phyloP scores from a whole-genome alignment of 2,113 vertebrate genomes.

The Salvelinus sp. region DNA sequence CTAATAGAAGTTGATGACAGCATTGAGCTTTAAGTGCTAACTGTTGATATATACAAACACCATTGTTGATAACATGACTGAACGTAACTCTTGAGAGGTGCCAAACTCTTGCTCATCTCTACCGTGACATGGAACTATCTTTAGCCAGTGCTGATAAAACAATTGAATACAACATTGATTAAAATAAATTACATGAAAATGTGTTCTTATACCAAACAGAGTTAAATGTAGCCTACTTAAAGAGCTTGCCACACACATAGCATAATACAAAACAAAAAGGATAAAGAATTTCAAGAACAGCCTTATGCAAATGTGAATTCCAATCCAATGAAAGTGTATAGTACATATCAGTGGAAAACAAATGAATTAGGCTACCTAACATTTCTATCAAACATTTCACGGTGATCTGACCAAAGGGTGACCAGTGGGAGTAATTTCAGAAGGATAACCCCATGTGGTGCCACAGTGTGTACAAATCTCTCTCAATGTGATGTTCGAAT shows the following conservation, averaged over 20 bases:
- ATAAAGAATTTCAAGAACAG: background rate
- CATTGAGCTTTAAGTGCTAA: slow-evolving; percentile 57
- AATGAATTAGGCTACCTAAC: background rate
- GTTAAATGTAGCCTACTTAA: background rate
- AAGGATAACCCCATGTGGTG: background rate
- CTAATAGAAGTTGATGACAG: slow-evolving; percentile 64
- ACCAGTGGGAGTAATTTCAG: background rate
- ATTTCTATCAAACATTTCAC: background rate
- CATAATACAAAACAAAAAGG: background rate
- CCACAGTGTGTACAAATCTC: background rate
- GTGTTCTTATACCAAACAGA: too few species aligned
- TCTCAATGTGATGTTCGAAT: background rate
- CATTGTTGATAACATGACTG: slow-evolving; percentile 40
- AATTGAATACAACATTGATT: slow-evolving; percentile 8
- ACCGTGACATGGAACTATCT: slow-evolving; percentile 30
- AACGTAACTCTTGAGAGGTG: slow-evolving; percentile 65
- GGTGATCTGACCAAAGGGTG: background rate
- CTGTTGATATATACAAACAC: slow-evolving; percentile 32
- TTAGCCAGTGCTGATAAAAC: slow-evolving; percentile 25
- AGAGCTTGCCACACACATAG: background rate
- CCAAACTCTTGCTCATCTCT: slow-evolving; percentile 26
- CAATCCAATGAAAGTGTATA: background rate
- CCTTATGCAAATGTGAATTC: too few species aligned
- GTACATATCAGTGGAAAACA: background rate
- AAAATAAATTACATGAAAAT: too few species aligned